Conservation (phyloP, 2,113 vertebrate genomes). For the Sigmodon hispidus region DNA sequence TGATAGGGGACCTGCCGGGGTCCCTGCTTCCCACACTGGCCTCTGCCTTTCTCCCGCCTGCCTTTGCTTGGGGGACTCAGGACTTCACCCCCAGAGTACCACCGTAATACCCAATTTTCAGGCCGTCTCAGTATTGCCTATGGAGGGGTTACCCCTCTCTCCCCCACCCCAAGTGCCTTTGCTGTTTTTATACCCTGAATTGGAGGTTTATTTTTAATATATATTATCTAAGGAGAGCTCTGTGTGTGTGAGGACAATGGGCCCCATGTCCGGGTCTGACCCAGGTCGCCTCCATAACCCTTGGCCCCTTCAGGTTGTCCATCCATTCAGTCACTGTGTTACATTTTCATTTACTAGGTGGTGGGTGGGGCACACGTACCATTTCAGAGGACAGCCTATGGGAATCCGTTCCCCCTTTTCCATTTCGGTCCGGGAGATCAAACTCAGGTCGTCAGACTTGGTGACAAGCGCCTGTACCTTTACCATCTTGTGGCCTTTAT, state of each 20-base stretch:
- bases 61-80: constrained; percentile 69
- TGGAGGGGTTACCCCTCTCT: not conserved
- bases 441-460: not conserved
- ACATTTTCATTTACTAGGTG: not conserved
- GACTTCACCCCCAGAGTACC: constrained; percentile 62
- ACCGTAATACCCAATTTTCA: not conserved
- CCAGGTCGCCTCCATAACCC: not conserved
- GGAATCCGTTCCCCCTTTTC: not conserved
- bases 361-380: not conserved
- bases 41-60: constrained; percentile 32
- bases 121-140: constrained; percentile 73
- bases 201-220: constrained; percentile 84
- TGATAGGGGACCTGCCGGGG: not conserved
- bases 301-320: not conserved
- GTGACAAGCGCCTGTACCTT: not conserved
- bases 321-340: not conserved
- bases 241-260: not conserved
- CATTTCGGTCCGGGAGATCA: not conserved
- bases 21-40: not conserved
- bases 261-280: not conserved
- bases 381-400: not conserved
- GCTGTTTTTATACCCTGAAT: constrained; percentile 75
- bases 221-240: constrained; percentile 75
- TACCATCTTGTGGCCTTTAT: not conserved
- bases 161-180: constrained; percentile 74